Conservation (phyloP, 2,888 invertebrate species). For the Anorthoa munda region DNA sequence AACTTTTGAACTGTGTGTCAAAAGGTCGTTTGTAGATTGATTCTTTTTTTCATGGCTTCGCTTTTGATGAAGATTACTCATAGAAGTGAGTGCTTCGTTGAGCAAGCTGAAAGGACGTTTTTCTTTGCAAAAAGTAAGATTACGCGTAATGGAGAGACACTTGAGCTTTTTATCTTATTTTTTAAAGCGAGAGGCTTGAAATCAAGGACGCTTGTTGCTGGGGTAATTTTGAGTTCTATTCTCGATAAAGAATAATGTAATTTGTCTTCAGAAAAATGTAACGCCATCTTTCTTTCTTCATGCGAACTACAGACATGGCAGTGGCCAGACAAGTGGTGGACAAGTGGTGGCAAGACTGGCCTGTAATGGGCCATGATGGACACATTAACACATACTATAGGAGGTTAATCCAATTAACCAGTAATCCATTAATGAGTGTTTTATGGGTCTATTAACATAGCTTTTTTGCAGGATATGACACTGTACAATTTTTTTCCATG, state of each 20-base stretch:
- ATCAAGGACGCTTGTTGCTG: background rate
- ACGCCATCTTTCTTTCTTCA: slow-evolving; percentile 27
- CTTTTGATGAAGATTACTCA: slow-evolving; percentile 17
- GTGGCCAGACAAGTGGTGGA: no score
- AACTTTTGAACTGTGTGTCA: slow-evolving; percentile 69
- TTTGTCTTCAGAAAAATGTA: no score
- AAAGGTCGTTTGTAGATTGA: slow-evolving; percentile 56
- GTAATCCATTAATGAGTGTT: slow-evolving; percentile 21
- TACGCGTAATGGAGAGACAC: slow-evolving; percentile 14
- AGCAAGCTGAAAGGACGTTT: slow-evolving; percentile 24
- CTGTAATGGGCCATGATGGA: slow-evolving; percentile 6
- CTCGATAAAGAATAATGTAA: no score
- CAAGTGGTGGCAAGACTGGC: slow-evolving; percentile 12
- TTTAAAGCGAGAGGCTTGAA: background rate
- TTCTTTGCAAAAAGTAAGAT: slow-evolving; percentile 23
- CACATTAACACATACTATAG: background rate
- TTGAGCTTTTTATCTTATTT: slow-evolving; percentile 10
- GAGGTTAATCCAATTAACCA: slow-evolving; percentile 25
- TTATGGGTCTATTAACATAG: slow-evolving; percentile 4
- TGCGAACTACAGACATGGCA: background rate
- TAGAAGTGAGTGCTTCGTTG: slow-evolving; percentile 39
- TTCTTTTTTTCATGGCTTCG: slow-evolving; percentile 26
- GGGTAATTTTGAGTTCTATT: background rate
- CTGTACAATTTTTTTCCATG: slow-evolving; percentile 11
- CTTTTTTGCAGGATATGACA: background rate